Base-by-base conservation (phyloP, 2,113 vertebrate genomes). In the Leptosomus discolor region DNA sequence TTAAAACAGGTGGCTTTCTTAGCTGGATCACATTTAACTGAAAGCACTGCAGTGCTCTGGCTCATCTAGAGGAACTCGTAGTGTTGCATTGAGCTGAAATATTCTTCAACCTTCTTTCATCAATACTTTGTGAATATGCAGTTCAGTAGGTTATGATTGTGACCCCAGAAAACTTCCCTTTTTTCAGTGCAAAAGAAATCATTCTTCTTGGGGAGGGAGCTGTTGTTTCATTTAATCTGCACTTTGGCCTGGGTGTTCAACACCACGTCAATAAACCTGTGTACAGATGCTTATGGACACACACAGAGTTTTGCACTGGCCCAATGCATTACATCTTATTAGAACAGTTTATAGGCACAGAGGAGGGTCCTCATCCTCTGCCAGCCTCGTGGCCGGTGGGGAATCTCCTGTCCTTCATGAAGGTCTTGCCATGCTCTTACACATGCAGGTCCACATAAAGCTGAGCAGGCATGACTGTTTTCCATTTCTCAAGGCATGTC, bases 371-470 rank as follows among this genome's bases (percentile, higher is more conserved):
- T 54, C 19, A 3, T 18, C 36, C 8, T 5, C 51, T 70, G 45
- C 34, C 45, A 37, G 24, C 36, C 41, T 29, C 1, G 0, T 11
- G 27, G 54, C 30, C 1, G 2, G 15, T 14, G 36, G 48, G 39
- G 43, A 4, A 21, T 19, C 48, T 20, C 30, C 65, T n/a, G 26
- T 22, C 60, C 46, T 24, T 53, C 24, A 18, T 2, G 10, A 23
- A 45, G 48, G 15, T 51, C 48, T 83, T 12, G 57, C 51, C 20
- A 5, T 27, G 7, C 9, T n/a, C 26, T 37, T 54, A 12, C 9
- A 7, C 5, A 0, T 2, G 14, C 34, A 58, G 39, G 24, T 76
- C 32, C 0, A 0, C n/a, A n/a, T 34, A 24, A 23, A 32, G 39
- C 68, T 24, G 48, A 73, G 53, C 29, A 27, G 12, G 26, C 4